Evolutionary conservation across 1,140 invertebrate species (phyloP).

Genomic region (Trinorchestia longiramus): DNA sequence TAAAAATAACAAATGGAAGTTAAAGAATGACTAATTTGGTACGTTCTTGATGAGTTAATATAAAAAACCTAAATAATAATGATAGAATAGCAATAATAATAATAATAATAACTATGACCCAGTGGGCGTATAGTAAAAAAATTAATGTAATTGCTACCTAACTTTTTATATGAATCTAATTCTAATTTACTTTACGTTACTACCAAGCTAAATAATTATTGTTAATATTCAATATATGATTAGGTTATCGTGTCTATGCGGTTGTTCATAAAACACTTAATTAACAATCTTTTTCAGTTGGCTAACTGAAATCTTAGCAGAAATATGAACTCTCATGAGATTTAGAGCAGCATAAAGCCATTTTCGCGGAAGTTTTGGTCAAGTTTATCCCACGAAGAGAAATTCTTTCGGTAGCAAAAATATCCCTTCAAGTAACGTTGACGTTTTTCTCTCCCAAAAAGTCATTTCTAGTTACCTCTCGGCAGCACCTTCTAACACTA

Average conservation of each 20-base stretch:
- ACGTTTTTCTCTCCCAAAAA: background rate
- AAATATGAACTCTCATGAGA: too few species aligned
- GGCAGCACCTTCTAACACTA: background rate
- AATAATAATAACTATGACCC: too few species aligned
- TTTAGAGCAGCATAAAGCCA: too few species aligned
- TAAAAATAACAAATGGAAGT: too few species aligned
- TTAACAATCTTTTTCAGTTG: too few species aligned
- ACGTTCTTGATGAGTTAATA: too few species aligned
- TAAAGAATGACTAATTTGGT: too few species aligned
- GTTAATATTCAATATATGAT: background rate
- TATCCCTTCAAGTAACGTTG: background rate
- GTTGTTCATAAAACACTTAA: too few species aligned
- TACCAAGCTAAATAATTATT: background rate
- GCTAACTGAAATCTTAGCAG: background rate
- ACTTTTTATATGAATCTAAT: background rate
- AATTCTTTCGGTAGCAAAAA: background rate
- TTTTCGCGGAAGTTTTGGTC: background rate
- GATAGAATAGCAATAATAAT: too few species aligned
- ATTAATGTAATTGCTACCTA: too few species aligned
- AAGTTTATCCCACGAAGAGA: background rate
- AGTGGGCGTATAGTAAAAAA: too few species aligned
- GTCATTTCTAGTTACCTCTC: background rate
- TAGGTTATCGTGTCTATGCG: background rate
- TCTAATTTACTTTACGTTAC: background rate
- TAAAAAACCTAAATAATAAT: too few species aligned